Evolutionary conservation across 2,888 invertebrate species (phyloP), one percentile per base, ranked within the genome.

Genomic region (Caenorhabditis zanzibari): DNA sequence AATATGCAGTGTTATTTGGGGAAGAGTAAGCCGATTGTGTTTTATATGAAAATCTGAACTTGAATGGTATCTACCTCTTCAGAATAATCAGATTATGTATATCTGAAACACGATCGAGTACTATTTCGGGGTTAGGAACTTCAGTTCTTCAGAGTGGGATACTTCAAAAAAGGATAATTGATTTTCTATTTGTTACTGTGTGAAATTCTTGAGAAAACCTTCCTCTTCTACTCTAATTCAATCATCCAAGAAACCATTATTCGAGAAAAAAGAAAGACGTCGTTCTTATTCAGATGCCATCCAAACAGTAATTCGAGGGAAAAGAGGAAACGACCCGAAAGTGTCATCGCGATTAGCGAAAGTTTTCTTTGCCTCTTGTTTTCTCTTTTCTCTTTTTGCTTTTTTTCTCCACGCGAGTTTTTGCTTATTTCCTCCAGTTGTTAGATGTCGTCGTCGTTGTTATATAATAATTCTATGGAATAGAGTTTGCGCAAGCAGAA

Each of bases 281-380:
- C 35, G 49, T 22, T 26, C 16, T 38, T 38, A 38, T 38, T 38
- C 38, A 38, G 58, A 58, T 47, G 61, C 61, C 59, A 49, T 72
- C 35, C 49, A 22, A 32, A 58, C 58, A 44, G 71, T 71, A 72
- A 59, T 72, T 59, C 54, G 58, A n/a, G n/a, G n/a, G n/a, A n/a
- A n/a, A n/a, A n/a, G n/a, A n/a, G n/a, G n/a, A n/a, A n/a, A 22
- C 72, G 58, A 72, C 47, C 58, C 32, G 52, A 61, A 49, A 73
- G 52, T 73, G 59, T 59, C 59, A 35, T 59, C 28, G 47, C 59
- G 72, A 72, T 72, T 47, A 72, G 72, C 47, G 59, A 59, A 72
- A 35, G 59, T 72, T 72, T 59, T 58, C 56, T 19, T 32, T 49
- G 1, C 52, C 26, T 38, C 28, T 19, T 12, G 12, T 38, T 38